Evolutionary conservation across 1,140 invertebrate genomes (phyloP), one percentile per base, ranked within the genome.

Genomic region (Solen grandis): DNA sequence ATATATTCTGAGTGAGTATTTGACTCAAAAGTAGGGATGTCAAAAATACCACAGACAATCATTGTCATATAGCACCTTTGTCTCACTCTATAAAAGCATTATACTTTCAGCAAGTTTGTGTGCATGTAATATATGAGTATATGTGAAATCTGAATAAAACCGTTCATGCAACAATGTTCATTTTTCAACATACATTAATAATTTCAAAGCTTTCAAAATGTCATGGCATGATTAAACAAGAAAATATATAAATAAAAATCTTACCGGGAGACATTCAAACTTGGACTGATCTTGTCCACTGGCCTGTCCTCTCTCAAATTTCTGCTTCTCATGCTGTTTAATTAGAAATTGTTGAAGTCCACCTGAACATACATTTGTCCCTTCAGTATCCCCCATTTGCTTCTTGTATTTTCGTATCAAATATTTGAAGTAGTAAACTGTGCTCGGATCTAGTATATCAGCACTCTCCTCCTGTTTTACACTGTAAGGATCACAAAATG

Each of bases 291-390:
- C 38, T 14, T 78, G 76, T 10, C 8, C 41, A 38, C 35, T 29
- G 27, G 31, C 60, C 8, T 33, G 36, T 55, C 69, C 75, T 52
- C 35, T 65, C 19, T 65, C 74, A 2, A 27, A 1, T 16, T 36
- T 69, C 36, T 69, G 41, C 29, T 74, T 84, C 19, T 79, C 29
- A 14, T 82, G 79, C 69, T 86, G 70, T 75, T 87, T 87, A 36
- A 81, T 86, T 0, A 90, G 69, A 63, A 84, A 88, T 33, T 90
- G 89, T 54, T 90, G 89, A 16, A 90, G 60, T 50, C 88, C 89
- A 13, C 88, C 89, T 1, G 89, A 87, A 27, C 69, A 81, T 5
- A 75, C 63, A 38, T 70, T 74, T 0, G 65, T 46, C 2, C 36
- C 77, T 38, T 55, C n/a, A 19, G 55, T 62, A 46, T 86, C 82